Base-by-base conservation (phyloP, 2,888 invertebrate genomes). In the Eurytoma adleriae region DNA sequence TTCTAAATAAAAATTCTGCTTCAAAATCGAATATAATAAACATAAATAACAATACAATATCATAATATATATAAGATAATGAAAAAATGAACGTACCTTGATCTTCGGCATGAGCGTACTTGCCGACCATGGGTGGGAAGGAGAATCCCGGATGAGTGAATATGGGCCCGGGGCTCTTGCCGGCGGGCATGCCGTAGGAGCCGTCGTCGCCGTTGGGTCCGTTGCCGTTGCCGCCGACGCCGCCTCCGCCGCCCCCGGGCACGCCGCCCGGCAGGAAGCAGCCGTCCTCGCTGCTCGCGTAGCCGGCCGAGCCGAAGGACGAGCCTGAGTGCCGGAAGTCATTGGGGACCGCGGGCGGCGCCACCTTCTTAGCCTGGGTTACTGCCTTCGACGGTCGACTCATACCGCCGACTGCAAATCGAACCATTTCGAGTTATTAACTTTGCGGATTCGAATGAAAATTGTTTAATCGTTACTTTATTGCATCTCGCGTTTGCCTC, bases 291-390 rank as follows among this genome's bases (percentile, higher is more conserved):
- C 95, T 95, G 85, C 95, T 95, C 79, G 95, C 95, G 91, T 96
- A 95, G 81, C 95, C 95, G 48, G 95, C 95, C 56, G 94, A 94
- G 83, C 95, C 95, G 91, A 96, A 96, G 87, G 95, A 95, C 91
- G 95, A 95, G 79, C 95, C 95, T 71, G 95, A 95, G 91, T 96
- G 96, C 80, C 96, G 94, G 91, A 95, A 94, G 84, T 95, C 94
- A 90, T 95, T 95, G 69, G 96, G 96, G 85, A 96, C 95, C 74
- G 96, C 96, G 64, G 96, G 96, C 87, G 97, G 97, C 86, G 97
- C 95, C 90, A 97, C 97, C 92, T 96, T 96, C 92, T 97, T 97
- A 89, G 95, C 96, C 92, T 96, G 96, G 91, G 95, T 94, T 91
- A 95, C 94, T 92, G 94, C 93, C 92, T 95, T 95, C 89, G 94